These are phyloP conservation scores for Pecten maximus DNA, from an alignment of 2,888 invertebrate genomes.

Conservation along the genomic window DNA sequence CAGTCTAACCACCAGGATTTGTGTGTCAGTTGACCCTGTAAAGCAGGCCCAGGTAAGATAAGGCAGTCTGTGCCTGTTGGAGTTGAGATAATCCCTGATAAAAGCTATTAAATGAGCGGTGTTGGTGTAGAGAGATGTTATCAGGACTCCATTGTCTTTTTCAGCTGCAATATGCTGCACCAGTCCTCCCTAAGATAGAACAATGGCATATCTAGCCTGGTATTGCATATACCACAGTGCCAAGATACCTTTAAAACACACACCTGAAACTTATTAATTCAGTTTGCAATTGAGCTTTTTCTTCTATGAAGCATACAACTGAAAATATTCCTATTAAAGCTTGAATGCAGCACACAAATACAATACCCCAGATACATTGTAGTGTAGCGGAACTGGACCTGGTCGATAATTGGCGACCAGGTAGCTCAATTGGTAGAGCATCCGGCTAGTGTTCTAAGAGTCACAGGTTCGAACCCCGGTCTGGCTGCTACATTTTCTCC, in stretches of 20 bases:
- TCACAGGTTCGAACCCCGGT: too few relatives aligned
- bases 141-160: conserved; percentile 2
- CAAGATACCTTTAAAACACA: background rate
- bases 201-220: background rate
- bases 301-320: too few relatives aligned
- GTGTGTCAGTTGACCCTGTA: conserved; percentile 21
- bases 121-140: background rate
- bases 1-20: background rate
- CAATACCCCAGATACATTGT: background rate
- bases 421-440: too few relatives aligned
- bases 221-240: background rate
- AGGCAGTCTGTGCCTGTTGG: background rate
- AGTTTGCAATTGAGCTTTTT: too few relatives aligned
- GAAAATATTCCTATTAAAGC: too few relatives aligned
- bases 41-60: background rate
- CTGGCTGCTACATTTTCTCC: too few relatives aligned
- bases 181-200: background rate
- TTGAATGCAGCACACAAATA: too few relatives aligned
- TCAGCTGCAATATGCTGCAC: background rate
- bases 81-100: background rate
- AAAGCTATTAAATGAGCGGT: background rate
- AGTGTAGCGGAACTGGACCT: too few relatives aligned
- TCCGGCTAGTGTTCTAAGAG: too few relatives aligned
- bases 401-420: too few relatives aligned
- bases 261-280: too few relatives aligned